phyloP scores from a whole-genome alignment of 1,140 invertebrate species.

The Drosophila auraria region DNA sequence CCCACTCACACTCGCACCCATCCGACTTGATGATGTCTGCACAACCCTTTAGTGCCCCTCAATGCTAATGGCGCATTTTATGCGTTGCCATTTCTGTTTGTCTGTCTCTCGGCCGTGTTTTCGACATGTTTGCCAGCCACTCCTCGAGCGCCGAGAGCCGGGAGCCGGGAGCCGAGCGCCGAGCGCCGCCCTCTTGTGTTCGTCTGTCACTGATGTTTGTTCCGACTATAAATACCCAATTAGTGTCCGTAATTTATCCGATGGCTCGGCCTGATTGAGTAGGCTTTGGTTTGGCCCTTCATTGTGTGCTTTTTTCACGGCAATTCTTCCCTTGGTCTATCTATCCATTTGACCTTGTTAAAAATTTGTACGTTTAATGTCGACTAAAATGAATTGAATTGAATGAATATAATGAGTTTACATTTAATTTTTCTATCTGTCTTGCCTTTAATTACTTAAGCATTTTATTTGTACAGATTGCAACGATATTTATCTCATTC shows the following conservation, averaged over 20 bases:
- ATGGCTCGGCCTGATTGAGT: constrained; percentile 64
- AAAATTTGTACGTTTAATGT: background rate
- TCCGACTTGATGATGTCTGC: constrained; percentile 47
- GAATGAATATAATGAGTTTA: no score
- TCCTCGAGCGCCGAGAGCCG: constrained; percentile 31
- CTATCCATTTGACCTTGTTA: background rate
- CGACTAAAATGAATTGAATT: no score
- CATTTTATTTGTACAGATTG: no score
- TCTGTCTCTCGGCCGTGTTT: constrained; percentile 59
- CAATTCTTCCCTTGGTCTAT: background rate
- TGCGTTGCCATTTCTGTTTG: constrained; percentile 71
- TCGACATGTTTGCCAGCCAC: constrained; percentile 67
- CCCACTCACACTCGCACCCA: constrained; percentile 5
- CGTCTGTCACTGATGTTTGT: constrained; percentile 55
- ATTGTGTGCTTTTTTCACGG: background rate
- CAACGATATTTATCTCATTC: no score
- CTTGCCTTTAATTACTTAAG: no score
- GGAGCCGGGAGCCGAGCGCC: background rate
- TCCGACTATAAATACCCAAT: constrained; percentile 76
- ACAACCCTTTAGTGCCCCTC: constrained; percentile 60
- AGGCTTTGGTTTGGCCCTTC: constrained; percentile 24
- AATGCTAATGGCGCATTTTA: constrained; percentile 78
- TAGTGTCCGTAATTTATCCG: constrained; percentile 76
- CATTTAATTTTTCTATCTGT: background rate
- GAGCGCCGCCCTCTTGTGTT: constrained; percentile 38